These are phyloP conservation scores for Apostichopus californicus DNA, from an alignment of 35 echinoderm and acorn worm species.

Conservation along the genomic window DNA sequence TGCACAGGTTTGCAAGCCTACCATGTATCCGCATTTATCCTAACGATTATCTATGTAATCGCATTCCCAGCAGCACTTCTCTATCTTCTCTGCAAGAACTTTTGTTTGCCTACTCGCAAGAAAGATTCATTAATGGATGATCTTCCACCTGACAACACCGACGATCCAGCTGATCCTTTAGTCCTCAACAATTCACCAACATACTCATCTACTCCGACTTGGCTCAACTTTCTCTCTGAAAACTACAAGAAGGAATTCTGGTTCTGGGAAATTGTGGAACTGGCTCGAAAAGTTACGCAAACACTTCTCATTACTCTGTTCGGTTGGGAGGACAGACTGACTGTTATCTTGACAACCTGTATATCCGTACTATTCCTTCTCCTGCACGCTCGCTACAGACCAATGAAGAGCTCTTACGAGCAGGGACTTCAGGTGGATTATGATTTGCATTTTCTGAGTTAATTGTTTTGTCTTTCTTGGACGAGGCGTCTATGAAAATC, in stretches of 20 bases:
- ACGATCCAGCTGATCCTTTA: no score
- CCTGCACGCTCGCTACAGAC: constrained; percentile 33
- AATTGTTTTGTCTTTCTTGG: no score
- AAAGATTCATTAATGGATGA: no score
- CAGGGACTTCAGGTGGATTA: constrained; percentile 54
- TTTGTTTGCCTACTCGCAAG: no score
- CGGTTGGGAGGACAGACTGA: constrained; percentile 36
- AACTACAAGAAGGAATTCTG: constrained; percentile 59
- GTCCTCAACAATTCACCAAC: no score
- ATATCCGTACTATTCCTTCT: constrained; percentile 52
- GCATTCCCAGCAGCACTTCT: neutral
- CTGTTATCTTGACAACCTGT: constrained; percentile 2
- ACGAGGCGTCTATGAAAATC: no score
- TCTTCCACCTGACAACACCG: no score
- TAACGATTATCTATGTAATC: neutral
- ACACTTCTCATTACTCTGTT: constrained; percentile 40
- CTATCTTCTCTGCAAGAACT: neutral
- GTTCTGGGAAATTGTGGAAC: constrained; percentile 66
- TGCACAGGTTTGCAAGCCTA: neutral
- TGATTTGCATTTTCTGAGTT: no score
- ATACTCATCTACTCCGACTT: neutral
- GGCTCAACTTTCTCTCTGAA: constrained; percentile 44
- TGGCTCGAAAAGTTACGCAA: constrained; percentile 52
- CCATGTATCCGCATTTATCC: constrained; percentile 1
- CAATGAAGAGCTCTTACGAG: constrained; percentile 42